Evolutionary conservation across 2,888 invertebrate genomes (phyloP).

Genomic region (Cancer borealis): DNA sequence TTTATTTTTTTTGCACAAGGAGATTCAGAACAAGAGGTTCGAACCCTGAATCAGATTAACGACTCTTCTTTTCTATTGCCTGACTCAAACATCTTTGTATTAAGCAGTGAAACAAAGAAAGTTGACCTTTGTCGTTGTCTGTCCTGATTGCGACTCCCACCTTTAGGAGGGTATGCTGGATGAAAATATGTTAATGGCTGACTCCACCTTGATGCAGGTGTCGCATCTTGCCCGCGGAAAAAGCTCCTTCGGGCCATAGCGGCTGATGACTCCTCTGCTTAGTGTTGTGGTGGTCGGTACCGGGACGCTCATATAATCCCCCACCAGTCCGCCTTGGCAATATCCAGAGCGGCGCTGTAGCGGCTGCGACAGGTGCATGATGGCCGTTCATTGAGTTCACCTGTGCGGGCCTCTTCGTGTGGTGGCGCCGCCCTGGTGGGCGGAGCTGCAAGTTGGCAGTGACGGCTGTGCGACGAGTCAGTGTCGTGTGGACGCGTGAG

Average conservation of each 20-base stretch:
- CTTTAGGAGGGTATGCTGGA: background rate
- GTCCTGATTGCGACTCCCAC: background rate
- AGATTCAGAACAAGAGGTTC: background rate
- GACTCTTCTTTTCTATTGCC: background rate
- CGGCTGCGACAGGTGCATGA: slow-evolving; percentile 67
- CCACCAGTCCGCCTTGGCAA: background rate
- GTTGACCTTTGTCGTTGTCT: background rate
- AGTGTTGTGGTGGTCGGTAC: background rate
- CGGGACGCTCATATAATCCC: background rate
- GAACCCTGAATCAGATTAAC: background rate
- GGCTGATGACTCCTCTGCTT: background rate
- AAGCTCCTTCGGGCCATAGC: background rate
- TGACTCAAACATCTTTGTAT: background rate
- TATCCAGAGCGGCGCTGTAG: slow-evolving; percentile 35
- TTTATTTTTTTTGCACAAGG: background rate
- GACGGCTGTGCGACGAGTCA: slow-evolving; percentile 50
- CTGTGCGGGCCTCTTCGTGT: slow-evolving; percentile 58
- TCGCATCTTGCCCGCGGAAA: background rate
- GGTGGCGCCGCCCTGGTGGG: slow-evolving; percentile 68
- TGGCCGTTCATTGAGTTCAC: slow-evolving; percentile 72
- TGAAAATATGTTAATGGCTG: background rate
- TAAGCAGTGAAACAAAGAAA: background rate
- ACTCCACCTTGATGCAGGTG: background rate
- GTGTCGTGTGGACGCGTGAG: slow-evolving; percentile 72
- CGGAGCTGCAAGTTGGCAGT: slow-evolving; percentile 54